These are phyloP conservation scores for Lepidocolaptes lacrymiger DNA, from an alignment of 2,797 vertebrate species.

Conservation along the genomic window DNA sequence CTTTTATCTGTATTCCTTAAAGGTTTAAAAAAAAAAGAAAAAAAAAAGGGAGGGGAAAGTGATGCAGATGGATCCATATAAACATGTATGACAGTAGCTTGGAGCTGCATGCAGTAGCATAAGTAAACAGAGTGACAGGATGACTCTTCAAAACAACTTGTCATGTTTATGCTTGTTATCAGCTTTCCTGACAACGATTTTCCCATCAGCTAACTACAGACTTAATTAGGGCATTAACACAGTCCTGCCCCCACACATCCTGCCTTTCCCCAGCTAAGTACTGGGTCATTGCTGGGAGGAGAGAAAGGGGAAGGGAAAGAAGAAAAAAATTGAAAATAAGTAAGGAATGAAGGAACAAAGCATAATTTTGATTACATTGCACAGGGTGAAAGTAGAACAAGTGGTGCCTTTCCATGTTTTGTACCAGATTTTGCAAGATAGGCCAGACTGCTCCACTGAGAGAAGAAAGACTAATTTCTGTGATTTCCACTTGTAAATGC, in stretches of 20 bases:
- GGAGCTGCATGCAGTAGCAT: conserved; percentile 57
- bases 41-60: neutral
- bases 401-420: neutral
- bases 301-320: neutral
- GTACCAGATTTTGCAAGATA: neutral
- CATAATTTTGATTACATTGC: neutral
- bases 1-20: conserved; percentile 27
- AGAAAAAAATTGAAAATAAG: neutral
- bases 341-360: neutral
- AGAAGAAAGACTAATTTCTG: neutral
- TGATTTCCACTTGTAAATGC: neutral
- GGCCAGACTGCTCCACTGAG: neutral
- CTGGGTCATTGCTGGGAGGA: neutral
- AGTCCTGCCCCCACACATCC: neutral
- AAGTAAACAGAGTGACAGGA: conserved; percentile 66
- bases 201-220: conserved; percentile 57
- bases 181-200: conserved; percentile 68
- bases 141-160: conserved; percentile 68
- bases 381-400: neutral
- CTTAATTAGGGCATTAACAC: conserved; percentile 39
- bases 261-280: neutral
- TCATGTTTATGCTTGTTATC: conserved; percentile 68
- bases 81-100: conserved; percentile 68
- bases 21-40: neutral
- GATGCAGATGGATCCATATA: conserved; percentile 55